Evolutionary conservation across 2,797 vertebrate species (phyloP).

Genomic region (Acanthiza pusilla): DNA sequence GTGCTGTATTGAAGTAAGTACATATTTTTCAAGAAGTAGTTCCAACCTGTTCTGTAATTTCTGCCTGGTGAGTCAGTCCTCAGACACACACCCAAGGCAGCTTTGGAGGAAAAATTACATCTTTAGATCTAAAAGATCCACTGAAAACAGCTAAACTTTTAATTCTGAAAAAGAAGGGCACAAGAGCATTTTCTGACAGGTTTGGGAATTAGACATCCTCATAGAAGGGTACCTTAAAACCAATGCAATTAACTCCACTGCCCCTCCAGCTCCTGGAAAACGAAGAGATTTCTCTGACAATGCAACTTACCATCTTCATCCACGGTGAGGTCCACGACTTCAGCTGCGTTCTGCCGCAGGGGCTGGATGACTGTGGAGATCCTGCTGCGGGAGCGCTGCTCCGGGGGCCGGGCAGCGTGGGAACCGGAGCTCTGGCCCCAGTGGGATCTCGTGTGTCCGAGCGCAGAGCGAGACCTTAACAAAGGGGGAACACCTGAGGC

Average conservation of each 20-base stretch:
- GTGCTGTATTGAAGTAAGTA: background rate
- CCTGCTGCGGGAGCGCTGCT: constrained; percentile 86
- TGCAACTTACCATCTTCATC: constrained; percentile 91
- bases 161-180: background rate
- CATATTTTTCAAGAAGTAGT: constrained; percentile 1
- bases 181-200: background rate
- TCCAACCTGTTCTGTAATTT: constrained; percentile 42
- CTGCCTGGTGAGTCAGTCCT: constrained; percentile 11
- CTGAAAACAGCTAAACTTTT: background rate
- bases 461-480: constrained; percentile 86
- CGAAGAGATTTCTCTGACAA: background rate
- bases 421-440: constrained; percentile 87
- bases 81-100: background rate
- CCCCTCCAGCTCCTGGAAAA: background rate
- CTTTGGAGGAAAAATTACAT: background rate
- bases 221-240: background rate
- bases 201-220: background rate
- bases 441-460: constrained; percentile 86
- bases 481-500: background rate
- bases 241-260: background rate
- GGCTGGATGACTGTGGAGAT: constrained; percentile 97
- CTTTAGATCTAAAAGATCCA: background rate
- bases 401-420: constrained; percentile 83
- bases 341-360: constrained; percentile 89
- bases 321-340: constrained; percentile 98